These are phyloP conservation scores for Cheilosia pagana DNA, from an alignment of 2,888 invertebrate species.

Conservation along the genomic window DNA sequence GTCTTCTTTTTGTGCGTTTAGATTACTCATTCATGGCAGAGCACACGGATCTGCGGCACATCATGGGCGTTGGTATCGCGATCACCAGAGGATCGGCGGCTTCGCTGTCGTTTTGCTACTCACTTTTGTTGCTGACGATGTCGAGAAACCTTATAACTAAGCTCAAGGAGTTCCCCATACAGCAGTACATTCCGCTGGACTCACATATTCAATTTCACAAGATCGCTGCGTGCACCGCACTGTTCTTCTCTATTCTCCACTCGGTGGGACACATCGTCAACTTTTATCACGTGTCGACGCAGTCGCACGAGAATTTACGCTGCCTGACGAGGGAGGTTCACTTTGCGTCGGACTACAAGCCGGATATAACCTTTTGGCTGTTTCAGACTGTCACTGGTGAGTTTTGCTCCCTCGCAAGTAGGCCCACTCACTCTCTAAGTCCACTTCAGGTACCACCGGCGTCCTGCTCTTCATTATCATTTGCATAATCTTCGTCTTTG, in stretches of 20 bases:
- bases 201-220: slow-evolving; percentile 99
- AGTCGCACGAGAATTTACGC: slow-evolving; percentile 94
- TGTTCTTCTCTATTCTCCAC: slow-evolving; percentile 96
- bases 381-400: slow-evolving; percentile 96
- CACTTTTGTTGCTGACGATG: slow-evolving; percentile 95
- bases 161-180: slow-evolving; percentile 95
- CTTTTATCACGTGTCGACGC: slow-evolving; percentile 98
- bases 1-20: slow-evolving; percentile 80
- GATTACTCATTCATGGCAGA: slow-evolving; percentile 98
- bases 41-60: slow-evolving; percentile 96
- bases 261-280: slow-evolving; percentile 98
- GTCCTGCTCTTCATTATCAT: slow-evolving; percentile 94
- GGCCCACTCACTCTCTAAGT: neutral
- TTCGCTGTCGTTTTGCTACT: slow-evolving; percentile 96
- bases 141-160: slow-evolving; percentile 95
- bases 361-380: slow-evolving; percentile 97
- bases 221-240: slow-evolving; percentile 96
- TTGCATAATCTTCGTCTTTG: slow-evolving; percentile 98
- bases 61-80: slow-evolving; percentile 98
- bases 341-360: slow-evolving; percentile 96
- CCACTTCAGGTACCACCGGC: slow-evolving; percentile 89
- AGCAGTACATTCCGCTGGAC: slow-evolving; percentile 96
- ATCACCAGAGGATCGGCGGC: slow-evolving; percentile 97
- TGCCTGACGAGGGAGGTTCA: slow-evolving; percentile 97
- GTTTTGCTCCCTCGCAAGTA: slow-evolving; percentile 21